Conservation (phyloP, 2,888 invertebrate species). For the Idaea biselata region DNA sequence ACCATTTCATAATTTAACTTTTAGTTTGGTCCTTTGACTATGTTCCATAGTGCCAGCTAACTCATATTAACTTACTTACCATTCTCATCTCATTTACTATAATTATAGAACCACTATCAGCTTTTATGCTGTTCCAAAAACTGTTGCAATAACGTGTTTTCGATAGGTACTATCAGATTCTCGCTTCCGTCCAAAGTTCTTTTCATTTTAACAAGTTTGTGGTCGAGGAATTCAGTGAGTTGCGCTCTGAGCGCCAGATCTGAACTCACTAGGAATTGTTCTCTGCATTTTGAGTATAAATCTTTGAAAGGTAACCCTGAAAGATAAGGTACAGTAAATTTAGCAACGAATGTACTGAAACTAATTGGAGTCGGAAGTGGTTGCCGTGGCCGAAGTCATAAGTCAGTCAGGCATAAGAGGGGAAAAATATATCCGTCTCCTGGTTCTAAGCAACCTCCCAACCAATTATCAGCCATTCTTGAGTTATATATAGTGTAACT, state of each 20-base stretch:
- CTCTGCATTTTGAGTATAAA: constrained; percentile 90
- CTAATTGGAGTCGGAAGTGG: too few relatives aligned
- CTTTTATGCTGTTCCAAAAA: constrained; percentile 84
- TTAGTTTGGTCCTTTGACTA: too few relatives aligned
- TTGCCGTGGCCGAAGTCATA: too few relatives aligned
- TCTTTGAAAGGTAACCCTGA: constrained; percentile 94
- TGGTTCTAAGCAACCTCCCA: too few relatives aligned
- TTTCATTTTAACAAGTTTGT: constrained; percentile 92
- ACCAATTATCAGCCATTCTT: too few relatives aligned
- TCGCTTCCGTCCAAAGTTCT: constrained; percentile 91
- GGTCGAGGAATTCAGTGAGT: constrained; percentile 96
- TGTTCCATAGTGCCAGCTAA: too few relatives aligned
- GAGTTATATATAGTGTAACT: too few relatives aligned
- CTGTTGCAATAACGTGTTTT: constrained; percentile 86
- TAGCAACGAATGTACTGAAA: neutral
- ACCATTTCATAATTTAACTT: too few relatives aligned
- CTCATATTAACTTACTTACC: too few relatives aligned
- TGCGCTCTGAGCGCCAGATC: constrained; percentile 95
- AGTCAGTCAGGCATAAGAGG: too few relatives aligned
- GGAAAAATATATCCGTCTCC: too few relatives aligned
- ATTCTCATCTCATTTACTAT: neutral
- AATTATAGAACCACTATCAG: constrained; percentile 25
- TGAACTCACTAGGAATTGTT: constrained; percentile 94
- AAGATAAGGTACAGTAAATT: constrained; percentile 14
- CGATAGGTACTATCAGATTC: constrained; percentile 89